phyloP scores from a whole-genome alignment of 2,113 vertebrate species.

The Felis catus region F.catus_Fca126_mat1.0 CM031416.1:98454501-98455000 shows the following conservation, averaged over 20 bases:
- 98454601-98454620: not conserved
- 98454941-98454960: constrained; percentile 82
- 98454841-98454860: constrained; percentile 51
- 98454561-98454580: not conserved
- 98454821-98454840: constrained; percentile 65
- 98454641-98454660: not conserved
- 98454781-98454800: not conserved
- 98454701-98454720: not conserved
- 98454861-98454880: constrained; percentile 50
- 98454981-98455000: constrained; percentile 93
- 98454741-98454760: not conserved
- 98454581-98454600: not conserved
- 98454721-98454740: not conserved
- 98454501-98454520: constrained; percentile 27
- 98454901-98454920: constrained; percentile 71
- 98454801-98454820: constrained; percentile 10
- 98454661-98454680: not conserved
- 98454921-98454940: constrained; percentile 87
- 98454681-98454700: not conserved
- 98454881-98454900: constrained; percentile 77
- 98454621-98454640: not conserved
- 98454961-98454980: constrained; percentile 90
- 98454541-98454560: not conserved
- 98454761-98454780: not conserved
- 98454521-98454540: not conserved